Base-by-base conservation (phyloP, 2,113 vertebrate genomes). In the Caracal caracal region DNA sequence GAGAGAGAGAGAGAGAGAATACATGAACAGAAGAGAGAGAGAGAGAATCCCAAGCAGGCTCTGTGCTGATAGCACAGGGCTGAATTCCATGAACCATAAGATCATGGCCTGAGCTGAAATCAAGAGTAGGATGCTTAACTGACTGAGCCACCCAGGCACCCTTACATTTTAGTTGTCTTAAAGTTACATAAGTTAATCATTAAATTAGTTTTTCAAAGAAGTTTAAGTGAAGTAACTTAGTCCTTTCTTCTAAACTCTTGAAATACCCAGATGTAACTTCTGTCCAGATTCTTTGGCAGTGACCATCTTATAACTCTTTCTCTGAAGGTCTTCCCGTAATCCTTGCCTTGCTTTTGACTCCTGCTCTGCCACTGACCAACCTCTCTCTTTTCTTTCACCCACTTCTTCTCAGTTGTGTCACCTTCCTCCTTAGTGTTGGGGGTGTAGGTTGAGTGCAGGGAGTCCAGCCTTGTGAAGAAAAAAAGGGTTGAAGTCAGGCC, bases 401-500 rank as follows among this genome's bases (percentile, higher is more conserved):
- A 61, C 8, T 59, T 49, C 53, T 5, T 78, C 30, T 75, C 49
- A 89, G 51, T 37, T n/a, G 10, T 75, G 49, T 26, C 47, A 13
- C 5, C 61, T 24, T 66, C 33, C 33, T 22, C 30, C 20, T 47
- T 51, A 86, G 61, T 0, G 35, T 86, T 70, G 65, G 83, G 47
- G 61, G 26, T 28, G 65, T 37, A 53, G 10, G 13, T 12, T 56
- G 33, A 53, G 30, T 19, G 13, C 40, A 43, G 28, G 68, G 37
- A 82, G 47, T 53, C 99, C 86, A 5, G 33, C 5, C 91, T 10
- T 56, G 17, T 56, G 30, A n/a, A 35, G 15, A 56, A 28, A 79
- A 47, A 26, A 40, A 90, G 20, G 49, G 26, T 13, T 47, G 75
- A 49, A 30, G 4, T 65, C 1, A 5, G 65, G 28, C 40, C 63